Conservation (phyloP, 2,797 vertebrate genomes). For the Sphaeramia orbicularis region DNA sequence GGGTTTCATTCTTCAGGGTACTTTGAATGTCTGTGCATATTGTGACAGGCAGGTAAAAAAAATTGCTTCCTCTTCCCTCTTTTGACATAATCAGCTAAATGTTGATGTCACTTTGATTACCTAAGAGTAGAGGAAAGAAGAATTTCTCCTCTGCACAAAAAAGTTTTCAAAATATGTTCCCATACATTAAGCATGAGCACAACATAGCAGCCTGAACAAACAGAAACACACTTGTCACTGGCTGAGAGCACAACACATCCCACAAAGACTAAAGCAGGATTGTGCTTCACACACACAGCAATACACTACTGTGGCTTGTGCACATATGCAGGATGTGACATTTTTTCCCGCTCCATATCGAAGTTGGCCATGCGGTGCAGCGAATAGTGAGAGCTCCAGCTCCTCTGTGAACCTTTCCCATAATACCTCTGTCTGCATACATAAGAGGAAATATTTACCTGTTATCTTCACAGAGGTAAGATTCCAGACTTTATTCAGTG, state of each 20-base stretch:
- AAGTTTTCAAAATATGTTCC: background rate
- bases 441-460: constrained; percentile 8
- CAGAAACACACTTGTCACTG: background rate
- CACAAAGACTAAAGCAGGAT: constrained; percentile 1
- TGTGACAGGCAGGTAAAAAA: too few species aligned
- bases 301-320: too few species aligned
- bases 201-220: constrained; percentile 8
- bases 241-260: background rate
- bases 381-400: too few species aligned
- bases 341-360: too few species aligned
- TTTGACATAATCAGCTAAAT: background rate
- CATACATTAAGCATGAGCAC: background rate
- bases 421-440: background rate
- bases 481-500: background rate
- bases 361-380: too few species aligned
- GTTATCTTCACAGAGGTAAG: too few species aligned
- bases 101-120: background rate
- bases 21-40: too few species aligned
- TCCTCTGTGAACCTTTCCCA: background rate
- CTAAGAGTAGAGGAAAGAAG: background rate
- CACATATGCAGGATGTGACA: too few species aligned
- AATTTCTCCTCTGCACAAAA: constrained; percentile 2
- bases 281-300: background rate
- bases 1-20: too few species aligned
- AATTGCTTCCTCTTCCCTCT: background rate